Conservation (phyloP, 92 coral and sea anemone species). For the Epizoanthus scotinus region DNA sequence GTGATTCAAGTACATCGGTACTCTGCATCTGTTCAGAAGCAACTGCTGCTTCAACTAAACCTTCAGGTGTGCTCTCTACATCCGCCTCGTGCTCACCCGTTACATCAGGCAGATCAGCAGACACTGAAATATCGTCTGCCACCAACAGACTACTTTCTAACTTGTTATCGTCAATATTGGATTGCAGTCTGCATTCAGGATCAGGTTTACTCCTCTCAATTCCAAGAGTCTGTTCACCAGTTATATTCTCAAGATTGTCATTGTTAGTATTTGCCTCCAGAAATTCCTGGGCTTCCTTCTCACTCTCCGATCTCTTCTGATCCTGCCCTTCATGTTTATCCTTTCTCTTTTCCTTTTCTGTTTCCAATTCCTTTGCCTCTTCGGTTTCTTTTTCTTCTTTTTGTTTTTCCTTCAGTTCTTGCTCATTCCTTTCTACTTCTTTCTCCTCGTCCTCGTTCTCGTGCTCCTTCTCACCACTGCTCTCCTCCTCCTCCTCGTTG, state of each 20-base stretch:
- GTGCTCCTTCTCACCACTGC: slow-evolving; percentile 44
- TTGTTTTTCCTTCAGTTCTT: slow-evolving; percentile 37
- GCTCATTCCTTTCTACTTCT: slow-evolving; percentile 39
- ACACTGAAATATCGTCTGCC: slow-evolving; percentile 8
- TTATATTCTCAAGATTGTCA: not conserved
- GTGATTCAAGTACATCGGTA: not conserved
- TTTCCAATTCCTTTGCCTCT: not conserved
- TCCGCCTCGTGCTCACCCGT: not conserved
- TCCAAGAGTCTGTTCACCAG: not conserved
- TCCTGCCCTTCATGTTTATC: slow-evolving; percentile 36
- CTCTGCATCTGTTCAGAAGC: not conserved
- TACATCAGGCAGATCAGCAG: slow-evolving; percentile 23
- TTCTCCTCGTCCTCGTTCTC: slow-evolving; percentile 53
- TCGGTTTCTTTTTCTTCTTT: slow-evolving; percentile 1
- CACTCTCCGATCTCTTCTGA: not conserved
- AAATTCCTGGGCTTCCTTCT: not conserved
- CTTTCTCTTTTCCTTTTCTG: slow-evolving; percentile 16
- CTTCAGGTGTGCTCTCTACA: not conserved
- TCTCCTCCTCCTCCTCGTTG: slow-evolving; percentile 49
- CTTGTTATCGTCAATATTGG: not conserved
- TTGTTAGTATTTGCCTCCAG: slow-evolving; percentile 11
- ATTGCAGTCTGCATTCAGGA: not conserved
- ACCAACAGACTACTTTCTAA: slow-evolving; percentile 4
- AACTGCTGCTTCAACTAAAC: not conserved
- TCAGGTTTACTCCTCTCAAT: not conserved